Conservation (phyloP, 2,113 vertebrate genomes). For the Cochlearius cochlearius region DNA sequence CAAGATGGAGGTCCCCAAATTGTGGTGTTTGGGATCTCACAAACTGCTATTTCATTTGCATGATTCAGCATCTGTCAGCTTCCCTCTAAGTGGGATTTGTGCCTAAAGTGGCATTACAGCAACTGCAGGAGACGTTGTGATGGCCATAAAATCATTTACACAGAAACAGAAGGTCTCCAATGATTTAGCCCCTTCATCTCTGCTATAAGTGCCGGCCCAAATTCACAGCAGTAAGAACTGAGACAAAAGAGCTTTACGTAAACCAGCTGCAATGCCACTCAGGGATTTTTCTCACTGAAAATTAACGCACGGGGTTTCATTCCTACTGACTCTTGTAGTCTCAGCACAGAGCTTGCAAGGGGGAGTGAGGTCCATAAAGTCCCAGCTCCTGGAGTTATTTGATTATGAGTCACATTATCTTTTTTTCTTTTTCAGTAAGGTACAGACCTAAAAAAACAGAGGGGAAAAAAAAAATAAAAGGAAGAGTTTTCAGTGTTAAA, state of each 20-base stretch:
- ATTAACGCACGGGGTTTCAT: neutral
- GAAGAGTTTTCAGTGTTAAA: neutral
- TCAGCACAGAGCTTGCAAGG: neutral
- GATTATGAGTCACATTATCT: neutral
- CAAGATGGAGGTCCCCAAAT: neutral
- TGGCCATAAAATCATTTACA: neutral
- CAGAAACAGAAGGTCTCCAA: neutral
- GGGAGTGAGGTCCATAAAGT: neutral
- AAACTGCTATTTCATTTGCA: neutral
- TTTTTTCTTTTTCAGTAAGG: neutral
- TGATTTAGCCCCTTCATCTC: neutral
- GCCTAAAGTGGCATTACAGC: neutral
- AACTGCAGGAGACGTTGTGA: neutral
- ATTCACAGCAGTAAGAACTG: neutral
- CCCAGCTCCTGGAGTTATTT: neutral
- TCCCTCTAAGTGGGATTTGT: neutral
- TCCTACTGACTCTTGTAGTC: neutral
- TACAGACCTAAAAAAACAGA: neutral
- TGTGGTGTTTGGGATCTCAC: neutral
- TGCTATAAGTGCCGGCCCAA: neutral
- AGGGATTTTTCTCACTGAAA: neutral
- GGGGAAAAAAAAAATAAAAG: neutral
- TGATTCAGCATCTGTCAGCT: conserved; percentile 2
- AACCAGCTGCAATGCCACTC: neutral
- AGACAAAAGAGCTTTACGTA: neutral